phyloP scores from a whole-genome alignment of 2,888 invertebrate genomes.

The Dynastes tityus region DNA sequence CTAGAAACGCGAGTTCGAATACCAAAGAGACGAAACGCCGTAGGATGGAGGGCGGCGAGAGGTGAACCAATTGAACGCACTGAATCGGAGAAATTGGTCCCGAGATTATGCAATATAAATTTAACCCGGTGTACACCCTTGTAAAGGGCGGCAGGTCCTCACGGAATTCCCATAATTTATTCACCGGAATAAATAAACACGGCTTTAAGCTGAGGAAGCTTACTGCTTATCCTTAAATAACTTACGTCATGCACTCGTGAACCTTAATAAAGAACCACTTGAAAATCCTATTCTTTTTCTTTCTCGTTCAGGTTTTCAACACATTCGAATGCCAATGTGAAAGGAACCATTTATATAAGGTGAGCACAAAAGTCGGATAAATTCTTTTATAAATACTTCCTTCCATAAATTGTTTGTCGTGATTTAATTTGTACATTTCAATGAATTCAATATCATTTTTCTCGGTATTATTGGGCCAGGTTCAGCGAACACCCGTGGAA shows the following conservation, averaged over 20 bases:
- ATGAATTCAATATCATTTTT: no score
- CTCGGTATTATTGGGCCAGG: no score
- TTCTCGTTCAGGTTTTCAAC: constrained; percentile 1
- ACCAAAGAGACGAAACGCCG: constrained; percentile 6
- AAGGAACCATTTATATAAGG: not conserved
- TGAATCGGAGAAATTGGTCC: constrained; percentile 50
- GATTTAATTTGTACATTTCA: not conserved
- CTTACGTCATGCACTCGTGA: constrained; percentile 48
- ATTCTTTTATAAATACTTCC: not conserved
- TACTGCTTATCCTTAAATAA: constrained; percentile 49
- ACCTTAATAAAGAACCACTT: constrained; percentile 41
- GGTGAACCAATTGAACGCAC: constrained; percentile 47
- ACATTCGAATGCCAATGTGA: constrained; percentile 13
- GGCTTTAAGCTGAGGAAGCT: constrained; percentile 47
- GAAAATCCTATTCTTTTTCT: constrained; percentile 17
- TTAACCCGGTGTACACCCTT: constrained; percentile 42
- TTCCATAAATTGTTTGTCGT: not conserved
- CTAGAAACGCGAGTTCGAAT: not conserved
- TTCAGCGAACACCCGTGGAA: not conserved
- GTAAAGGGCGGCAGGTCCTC: constrained; percentile 35
- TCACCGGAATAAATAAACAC: constrained; percentile 53
- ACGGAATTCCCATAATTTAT: constrained; percentile 51
- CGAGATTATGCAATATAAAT: constrained; percentile 53
- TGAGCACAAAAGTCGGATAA: not conserved
- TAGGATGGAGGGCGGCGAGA: constrained; percentile 14